Evolutionary conservation across 1,140 invertebrate species (phyloP), one percentile per base, ranked within the genome.

Genomic region (Helicorthomorpha holstii): DNA sequence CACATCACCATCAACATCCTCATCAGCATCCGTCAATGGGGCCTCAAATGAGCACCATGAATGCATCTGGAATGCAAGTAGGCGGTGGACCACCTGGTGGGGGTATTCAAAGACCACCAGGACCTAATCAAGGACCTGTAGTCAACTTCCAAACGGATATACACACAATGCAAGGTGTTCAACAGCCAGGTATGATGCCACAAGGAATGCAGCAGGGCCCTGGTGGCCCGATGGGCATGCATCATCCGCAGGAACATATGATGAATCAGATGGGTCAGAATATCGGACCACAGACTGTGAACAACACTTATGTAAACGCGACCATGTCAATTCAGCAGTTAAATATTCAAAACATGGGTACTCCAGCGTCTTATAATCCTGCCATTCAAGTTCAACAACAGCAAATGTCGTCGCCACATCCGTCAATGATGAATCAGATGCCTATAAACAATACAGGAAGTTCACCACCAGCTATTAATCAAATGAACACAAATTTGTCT

Each of bases 291-390:
- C 71, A 69, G 49, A 71, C 64, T 57, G 68, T 72, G 21, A 74
- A 73, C 58, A 74, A 73, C 58, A 71, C 71, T 10, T 73, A 66
- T 60, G 69, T 71, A 10, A 72, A 71, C 63, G 65, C 67, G 19
- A 70, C 69, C 29, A 72, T 74, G 66, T 69, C 71, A 41, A 74
- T 74, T 43, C 67, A 71, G 53, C 71, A 73, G 55, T 61, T 73
- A 50, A 73, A 72, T 58, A 72, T 73, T 56, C 72, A 72, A 59
- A 71, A 66, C 59, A 66, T 66, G 51, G 64, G 46, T 50, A 60
- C 51, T 53, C 19, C 44, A 22, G 56, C 50, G 49, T 24, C 60
- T 23, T 59, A 60, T 27, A 59, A 57, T 57, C 50, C 59, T 16
- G 46, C 48, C 34, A 38, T 53, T 21, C 54, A 55, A 29, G 56